Evolutionary conservation across 2,113 vertebrate genomes (phyloP).

Genomic region (Prunella himalayana): DNA sequence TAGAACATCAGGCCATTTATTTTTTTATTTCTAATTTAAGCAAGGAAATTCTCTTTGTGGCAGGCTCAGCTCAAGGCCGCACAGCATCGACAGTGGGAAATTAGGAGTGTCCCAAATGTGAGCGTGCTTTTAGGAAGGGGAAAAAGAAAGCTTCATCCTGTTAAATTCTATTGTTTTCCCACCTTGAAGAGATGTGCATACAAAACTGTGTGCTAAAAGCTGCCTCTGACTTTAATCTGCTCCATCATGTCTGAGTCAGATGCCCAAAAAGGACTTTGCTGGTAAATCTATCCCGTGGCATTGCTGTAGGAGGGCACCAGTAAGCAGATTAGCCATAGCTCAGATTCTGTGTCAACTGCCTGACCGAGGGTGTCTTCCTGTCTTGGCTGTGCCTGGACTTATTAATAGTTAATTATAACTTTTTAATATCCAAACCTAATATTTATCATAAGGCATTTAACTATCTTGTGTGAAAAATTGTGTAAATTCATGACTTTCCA

Average conservation of each 20-base stretch:
- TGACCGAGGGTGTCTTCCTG: background rate
- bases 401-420: background rate
- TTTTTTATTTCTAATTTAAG: background rate
- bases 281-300: conserved; percentile 15
- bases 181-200: background rate
- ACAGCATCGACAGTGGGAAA: background rate
- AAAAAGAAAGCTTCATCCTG: background rate
- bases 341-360: background rate
- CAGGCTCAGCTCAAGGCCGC: background rate
- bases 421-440: background rate
- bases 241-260: conserved; percentile 46
- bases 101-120: background rate
- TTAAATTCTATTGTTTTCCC: background rate
- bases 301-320: background rate
- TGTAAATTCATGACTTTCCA: background rate
- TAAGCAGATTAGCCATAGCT: conserved; percentile 40
- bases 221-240: conserved; percentile 42
- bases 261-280: conserved; percentile 44
- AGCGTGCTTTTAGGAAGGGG: background rate
- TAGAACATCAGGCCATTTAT: background rate
- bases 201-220: background rate
- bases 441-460: background rate
- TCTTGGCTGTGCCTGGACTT: background rate
- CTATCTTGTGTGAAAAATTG: background rate
- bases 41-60: background rate